phyloP scores from a whole-genome alignment of 2,797 vertebrate species.

The Knipowitschia caucasica region DNA sequence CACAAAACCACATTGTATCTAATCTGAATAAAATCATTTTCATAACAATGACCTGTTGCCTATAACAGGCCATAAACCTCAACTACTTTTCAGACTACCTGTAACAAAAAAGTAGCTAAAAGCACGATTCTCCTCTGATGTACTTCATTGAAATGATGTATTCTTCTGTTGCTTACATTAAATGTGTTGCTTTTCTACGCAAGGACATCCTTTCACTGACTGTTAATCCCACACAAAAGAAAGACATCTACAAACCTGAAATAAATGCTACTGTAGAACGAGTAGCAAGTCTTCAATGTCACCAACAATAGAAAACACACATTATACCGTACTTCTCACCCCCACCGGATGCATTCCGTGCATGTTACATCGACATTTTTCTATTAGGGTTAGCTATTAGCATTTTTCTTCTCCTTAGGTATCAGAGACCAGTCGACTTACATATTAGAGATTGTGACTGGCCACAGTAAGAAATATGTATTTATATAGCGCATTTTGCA shows the following conservation, averaged over 20 bases:
- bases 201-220: neutral
- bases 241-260: neutral
- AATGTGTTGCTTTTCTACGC: neutral
- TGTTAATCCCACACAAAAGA: neutral
- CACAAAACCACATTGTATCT: neutral
- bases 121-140: neutral
- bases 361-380: no score
- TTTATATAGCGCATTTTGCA: no score
- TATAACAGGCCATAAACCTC: neutral
- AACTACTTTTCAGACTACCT: neutral
- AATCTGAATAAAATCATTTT: neutral
- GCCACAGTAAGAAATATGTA: neutral
- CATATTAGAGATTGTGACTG: neutral
- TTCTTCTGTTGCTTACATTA: neutral
- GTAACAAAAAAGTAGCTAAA: neutral
- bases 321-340: neutral
- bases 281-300: neutral
- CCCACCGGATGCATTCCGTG: neutral
- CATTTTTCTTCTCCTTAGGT: neutral
- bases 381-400: no score
- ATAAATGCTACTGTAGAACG: neutral
- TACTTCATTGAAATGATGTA: conserved; percentile 2
- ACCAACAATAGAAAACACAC: neutral
- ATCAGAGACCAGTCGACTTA: neutral
- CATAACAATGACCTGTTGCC: neutral